phyloP scores from a whole-genome alignment of 2,888 invertebrate genomes.

The Hirtodrosophila confusa region DNA sequence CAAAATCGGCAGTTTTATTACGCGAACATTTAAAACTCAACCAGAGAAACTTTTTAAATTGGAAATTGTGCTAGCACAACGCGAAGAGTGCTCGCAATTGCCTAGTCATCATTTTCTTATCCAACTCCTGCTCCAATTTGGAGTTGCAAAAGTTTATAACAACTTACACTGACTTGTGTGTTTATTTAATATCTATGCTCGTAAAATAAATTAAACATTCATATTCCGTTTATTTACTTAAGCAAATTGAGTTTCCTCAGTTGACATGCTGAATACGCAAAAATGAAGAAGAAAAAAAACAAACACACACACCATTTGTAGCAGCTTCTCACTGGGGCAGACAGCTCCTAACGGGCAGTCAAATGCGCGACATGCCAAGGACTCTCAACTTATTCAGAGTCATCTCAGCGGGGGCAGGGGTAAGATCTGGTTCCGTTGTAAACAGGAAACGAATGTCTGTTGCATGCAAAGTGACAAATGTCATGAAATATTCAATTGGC shows the following conservation, averaged over 20 bases:
- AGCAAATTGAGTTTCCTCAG: constrained; percentile 76
- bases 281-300: constrained; percentile 10
- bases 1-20: no score
- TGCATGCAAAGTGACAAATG: constrained; percentile 71
- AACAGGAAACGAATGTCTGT: constrained; percentile 75
- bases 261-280: constrained; percentile 71
- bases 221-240: constrained; percentile 79
- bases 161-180: constrained; percentile 46
- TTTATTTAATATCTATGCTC: constrained; percentile 76
- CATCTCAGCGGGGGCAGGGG: constrained; percentile 19
- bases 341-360: constrained; percentile 10
- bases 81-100: neutral
- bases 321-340: neutral
- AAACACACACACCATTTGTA: no score
- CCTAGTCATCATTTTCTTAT: constrained; percentile 8
- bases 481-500: constrained; percentile 75
- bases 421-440: constrained; percentile 39
- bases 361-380: constrained; percentile 31
- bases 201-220: constrained; percentile 77
- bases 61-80: constrained; percentile 43
- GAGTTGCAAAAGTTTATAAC: constrained; percentile 20
- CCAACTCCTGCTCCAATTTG: constrained; percentile 19
- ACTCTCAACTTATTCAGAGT: constrained; percentile 27
- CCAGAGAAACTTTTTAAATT: no score
- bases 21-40: no score